Conservation (phyloP, 2,797 vertebrate species). For the Myotis planiceps region DNA sequence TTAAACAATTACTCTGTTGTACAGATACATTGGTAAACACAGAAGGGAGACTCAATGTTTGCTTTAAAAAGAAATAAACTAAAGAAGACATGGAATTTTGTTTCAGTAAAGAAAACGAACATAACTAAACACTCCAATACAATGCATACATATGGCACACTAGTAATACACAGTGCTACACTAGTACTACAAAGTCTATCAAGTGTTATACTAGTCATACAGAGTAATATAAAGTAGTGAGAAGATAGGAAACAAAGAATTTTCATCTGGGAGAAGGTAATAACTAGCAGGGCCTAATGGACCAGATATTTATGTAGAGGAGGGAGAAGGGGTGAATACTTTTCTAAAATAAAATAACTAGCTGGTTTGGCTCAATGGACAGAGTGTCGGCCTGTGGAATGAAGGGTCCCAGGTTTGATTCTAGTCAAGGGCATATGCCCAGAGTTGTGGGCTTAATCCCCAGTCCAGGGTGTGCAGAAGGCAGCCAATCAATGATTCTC, state of each 20-base stretch:
- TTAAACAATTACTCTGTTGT: background rate
- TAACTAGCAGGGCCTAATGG: background rate
- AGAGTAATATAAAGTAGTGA: constrained; percentile 20
- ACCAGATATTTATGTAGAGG: background rate
- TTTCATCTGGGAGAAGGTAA: background rate
- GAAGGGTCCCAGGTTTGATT: too few relatives aligned
- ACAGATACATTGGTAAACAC: background rate
- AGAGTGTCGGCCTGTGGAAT: too few relatives aligned
- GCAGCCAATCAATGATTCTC: too few relatives aligned
- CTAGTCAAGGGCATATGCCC: too few relatives aligned
- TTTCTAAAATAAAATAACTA: background rate
- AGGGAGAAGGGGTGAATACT: background rate
- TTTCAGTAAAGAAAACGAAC: constrained; percentile 23
- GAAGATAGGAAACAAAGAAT: background rate
- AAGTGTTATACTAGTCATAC: background rate
- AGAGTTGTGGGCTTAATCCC: too few relatives aligned
- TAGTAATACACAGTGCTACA: background rate
- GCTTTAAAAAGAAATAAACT: background rate
- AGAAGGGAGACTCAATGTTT: background rate
- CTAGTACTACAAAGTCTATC: background rate
- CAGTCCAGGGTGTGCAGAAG: too few relatives aligned
- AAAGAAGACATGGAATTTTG: background rate
- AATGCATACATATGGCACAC: background rate
- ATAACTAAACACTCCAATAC: background rate
- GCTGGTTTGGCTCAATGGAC: too few relatives aligned